phyloP scores from a whole-genome alignment of 92 coral and sea anemone genomes.

The Phymanthus crucifer region DNA sequence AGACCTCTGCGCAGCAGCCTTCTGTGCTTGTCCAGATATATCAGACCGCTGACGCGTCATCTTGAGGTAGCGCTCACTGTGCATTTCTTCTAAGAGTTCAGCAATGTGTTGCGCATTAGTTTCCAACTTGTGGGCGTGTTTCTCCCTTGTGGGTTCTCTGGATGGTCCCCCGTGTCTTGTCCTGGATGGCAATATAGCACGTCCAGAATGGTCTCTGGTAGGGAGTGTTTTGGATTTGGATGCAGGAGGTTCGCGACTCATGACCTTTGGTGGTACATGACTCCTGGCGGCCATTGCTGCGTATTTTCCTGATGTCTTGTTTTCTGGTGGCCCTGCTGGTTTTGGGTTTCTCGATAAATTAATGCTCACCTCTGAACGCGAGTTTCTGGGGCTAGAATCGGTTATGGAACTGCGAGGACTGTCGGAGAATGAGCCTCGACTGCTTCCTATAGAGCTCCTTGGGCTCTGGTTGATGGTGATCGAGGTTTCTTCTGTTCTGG shows the following conservation, averaged over 20 bases:
- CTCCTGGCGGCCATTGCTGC: slow-evolving; percentile 53
- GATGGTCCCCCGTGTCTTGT: slow-evolving; percentile 24
- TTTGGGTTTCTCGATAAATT: slow-evolving; percentile 32
- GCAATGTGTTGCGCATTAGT: slow-evolving; percentile 94
- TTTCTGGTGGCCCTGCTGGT: slow-evolving; percentile 13
- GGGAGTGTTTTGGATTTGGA: slow-evolving; percentile 42
- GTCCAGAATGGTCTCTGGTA: slow-evolving; percentile 33
- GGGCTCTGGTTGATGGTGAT: slow-evolving; percentile 39
- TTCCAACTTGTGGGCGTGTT: slow-evolving; percentile 65
- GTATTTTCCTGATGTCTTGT: slow-evolving; percentile 39
- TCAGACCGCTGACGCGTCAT: slow-evolving; percentile 98
- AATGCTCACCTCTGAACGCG: slow-evolving; percentile 33
- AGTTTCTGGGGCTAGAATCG: slow-evolving; percentile 48
- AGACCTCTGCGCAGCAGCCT: slow-evolving; percentile 86
- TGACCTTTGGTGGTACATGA: slow-evolving; percentile 49
- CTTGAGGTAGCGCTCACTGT: slow-evolving; percentile 85
- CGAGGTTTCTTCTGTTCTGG: slow-evolving; percentile 24
- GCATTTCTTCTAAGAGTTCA: slow-evolving; percentile 93
- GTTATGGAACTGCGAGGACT: slow-evolving; percentile 27
- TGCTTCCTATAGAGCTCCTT: slow-evolving; percentile 29
- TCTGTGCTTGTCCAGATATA: slow-evolving; percentile 95
- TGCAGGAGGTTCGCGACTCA: slow-evolving; percentile 51
- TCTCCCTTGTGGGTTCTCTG: slow-evolving; percentile 40
- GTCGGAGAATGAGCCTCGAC: slow-evolving; percentile 21
- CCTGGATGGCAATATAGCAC: slow-evolving; percentile 59